Evolutionary conservation across 1,140 invertebrate genomes (phyloP).

Genomic region (Aphaenogaster floridana): DNA sequence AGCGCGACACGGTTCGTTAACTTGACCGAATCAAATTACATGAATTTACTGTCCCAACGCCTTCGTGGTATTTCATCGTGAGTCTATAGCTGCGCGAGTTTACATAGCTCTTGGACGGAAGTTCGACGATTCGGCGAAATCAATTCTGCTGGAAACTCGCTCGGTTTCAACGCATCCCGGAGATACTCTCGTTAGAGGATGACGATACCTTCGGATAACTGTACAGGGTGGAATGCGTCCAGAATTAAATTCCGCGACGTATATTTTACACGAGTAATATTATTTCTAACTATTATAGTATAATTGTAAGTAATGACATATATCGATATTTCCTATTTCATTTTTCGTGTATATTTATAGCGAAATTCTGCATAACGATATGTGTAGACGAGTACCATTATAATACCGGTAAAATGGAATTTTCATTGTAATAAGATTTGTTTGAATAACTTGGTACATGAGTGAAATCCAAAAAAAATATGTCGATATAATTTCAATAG

Average conservation of each 20-base stretch:
- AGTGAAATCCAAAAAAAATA: neutral
- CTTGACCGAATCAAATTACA: slow-evolving; percentile 85
- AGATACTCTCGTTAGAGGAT: slow-evolving; percentile 59
- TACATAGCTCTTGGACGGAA: neutral
- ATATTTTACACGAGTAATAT: neutral
- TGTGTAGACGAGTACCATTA: neutral
- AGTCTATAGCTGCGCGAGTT: slow-evolving; percentile 69
- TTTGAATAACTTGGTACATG: slow-evolving; percentile 18
- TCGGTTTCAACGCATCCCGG: slow-evolving; percentile 52
- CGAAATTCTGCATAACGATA: neutral
- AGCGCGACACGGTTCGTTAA: slow-evolving; percentile 85
- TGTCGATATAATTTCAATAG: slow-evolving; percentile 1
- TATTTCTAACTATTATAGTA: neutral
- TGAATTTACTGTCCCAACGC: slow-evolving; percentile 83
- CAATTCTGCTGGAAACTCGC: slow-evolving; percentile 64
- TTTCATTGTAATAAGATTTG: slow-evolving; percentile 28
- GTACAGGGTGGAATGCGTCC: neutral
- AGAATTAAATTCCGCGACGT: neutral
- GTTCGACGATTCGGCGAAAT: slow-evolving; percentile 60
- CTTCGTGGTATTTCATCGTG: slow-evolving; percentile 80
- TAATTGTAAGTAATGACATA: neutral
- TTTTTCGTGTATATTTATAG: neutral
- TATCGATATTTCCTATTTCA: neutral
- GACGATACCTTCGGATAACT: slow-evolving; percentile 37
- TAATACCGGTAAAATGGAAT: slow-evolving; percentile 2